Base-by-base conservation (phyloP, 2,888 invertebrate species). In the Morpho deidamia region DNA sequence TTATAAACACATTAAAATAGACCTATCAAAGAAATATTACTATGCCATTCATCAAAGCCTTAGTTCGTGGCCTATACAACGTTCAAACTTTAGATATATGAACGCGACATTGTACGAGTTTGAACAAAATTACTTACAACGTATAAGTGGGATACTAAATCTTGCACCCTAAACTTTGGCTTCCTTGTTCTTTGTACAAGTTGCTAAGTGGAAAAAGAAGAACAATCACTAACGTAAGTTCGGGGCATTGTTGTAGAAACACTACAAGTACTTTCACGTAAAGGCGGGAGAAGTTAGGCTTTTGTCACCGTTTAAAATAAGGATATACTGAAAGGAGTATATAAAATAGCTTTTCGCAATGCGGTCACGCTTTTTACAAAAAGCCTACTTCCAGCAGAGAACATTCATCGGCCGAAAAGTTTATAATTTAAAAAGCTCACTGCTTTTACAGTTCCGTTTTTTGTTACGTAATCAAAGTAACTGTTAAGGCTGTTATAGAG, bases 151-250 rank as follows among this genome's bases (percentile, higher is more conserved):
- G 14, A 11, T n/a, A 48, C 48, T 47, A 42, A 41, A 42, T 49
- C 41, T 49, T 42, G 42, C 33, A 8, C 49, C 49, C 32, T 39
- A 41, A 41, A 49, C 41, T 47, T 47, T 40, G 12, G 32, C 47
- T 23, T 12, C 37, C n/a, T 39, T 32, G 38, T 11, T 38, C 35
- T 49, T 48, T 49, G 49, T 49, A 14, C 34, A 23, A 49, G 49
- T 42, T 49, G 10, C 49, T 34, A 34, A 42, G 33, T 35, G 41
- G 42, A 42, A 44, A 23, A 34, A 14, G 47, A 47, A 37, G 42
- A 53, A 53, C 47, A 44, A 53, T 53, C 39, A 43, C 47, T 53
- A 32, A 44, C 43, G 11, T 44, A 12, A 40, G 39, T 51, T 39
- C 23, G 34, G 5, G 9, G 34, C 44, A 45, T 51, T 45, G 51